Evolutionary conservation across 1,140 invertebrate genomes (phyloP).

Genomic region (Sarcophaga bullata): DNA sequence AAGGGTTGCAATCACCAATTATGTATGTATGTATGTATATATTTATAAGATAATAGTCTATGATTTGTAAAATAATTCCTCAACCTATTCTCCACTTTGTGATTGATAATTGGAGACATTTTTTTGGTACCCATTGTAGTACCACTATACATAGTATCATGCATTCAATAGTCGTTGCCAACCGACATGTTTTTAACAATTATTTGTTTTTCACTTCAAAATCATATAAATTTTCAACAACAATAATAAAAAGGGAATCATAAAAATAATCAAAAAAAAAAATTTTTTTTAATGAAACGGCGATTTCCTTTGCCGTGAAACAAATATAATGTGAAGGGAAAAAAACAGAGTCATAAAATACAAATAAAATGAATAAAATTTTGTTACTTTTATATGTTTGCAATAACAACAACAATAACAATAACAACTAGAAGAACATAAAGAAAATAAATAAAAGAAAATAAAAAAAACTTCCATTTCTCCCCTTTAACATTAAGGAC

Average conservation of each 20-base stretch:
- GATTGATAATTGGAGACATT: no score
- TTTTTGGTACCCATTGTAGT: no score
- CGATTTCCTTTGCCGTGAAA: not conserved
- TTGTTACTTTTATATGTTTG: not conserved
- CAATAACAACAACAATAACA: no score
- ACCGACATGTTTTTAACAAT: not conserved
- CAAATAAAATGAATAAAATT: constrained; percentile 7
- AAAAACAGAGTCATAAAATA: constrained; percentile 5
- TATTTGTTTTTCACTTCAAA: not conserved
- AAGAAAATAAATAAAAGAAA: not conserved
- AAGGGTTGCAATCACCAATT: no score
- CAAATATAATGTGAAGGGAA: no score
- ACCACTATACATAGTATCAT: not conserved
- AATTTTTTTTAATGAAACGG: not conserved
- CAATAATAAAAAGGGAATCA: constrained; percentile 3
- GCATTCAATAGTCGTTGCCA: not conserved
- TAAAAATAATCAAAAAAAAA: not conserved
- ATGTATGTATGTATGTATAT: no score
- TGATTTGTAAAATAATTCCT: no score
- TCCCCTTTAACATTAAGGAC: not conserved
- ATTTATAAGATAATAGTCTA: no score
- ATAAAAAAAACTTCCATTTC: not conserved
- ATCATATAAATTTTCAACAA: constrained; percentile 11
- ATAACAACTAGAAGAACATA: no score
- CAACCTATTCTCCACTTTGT: no score